These are phyloP conservation scores for Athene cunicularia DNA, from an alignment of 2,113 vertebrate species.

Conservation along the genomic window DNA sequence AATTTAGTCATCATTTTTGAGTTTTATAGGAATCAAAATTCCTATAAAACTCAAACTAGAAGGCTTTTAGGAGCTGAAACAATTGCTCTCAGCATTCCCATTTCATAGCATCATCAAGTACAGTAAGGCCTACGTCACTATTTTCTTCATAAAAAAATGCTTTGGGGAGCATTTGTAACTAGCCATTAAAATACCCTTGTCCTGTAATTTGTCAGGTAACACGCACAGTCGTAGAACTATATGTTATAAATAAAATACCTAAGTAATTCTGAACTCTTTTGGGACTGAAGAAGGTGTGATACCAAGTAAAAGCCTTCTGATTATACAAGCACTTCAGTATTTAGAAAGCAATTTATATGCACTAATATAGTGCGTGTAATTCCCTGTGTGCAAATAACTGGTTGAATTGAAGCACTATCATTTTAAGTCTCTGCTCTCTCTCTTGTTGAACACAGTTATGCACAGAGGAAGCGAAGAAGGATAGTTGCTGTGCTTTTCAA, in stretches of 20 bases:
- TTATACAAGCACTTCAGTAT: neutral
- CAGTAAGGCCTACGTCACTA: neutral
- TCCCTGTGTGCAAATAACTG: neutral
- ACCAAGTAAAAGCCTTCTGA: neutral
- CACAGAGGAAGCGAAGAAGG: neutral
- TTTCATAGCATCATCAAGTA: neutral
- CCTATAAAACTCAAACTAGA: neutral
- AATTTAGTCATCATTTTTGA: neutral
- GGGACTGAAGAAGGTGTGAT: neutral
- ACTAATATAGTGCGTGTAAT: rapidly evolving
- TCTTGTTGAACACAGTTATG: neutral
- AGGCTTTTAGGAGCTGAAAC: neutral
- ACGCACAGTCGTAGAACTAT: neutral
- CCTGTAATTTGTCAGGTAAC: neutral
- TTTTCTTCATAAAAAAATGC: neutral
- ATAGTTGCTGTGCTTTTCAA: neutral
- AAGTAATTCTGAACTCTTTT: neutral
- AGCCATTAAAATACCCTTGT: neutral
- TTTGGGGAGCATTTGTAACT: neutral
- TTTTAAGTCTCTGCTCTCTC: neutral
- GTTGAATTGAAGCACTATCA: neutral
- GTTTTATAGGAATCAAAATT: neutral
- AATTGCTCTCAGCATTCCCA: neutral
- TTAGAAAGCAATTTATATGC: neutral
- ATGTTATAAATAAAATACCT: neutral